A percentile compares a stretch with the other conserved stretches of the same genome.
Conservation (phyloP, 2,113 vertebrate genomes). For the Acinonyx jubatus region DNA sequence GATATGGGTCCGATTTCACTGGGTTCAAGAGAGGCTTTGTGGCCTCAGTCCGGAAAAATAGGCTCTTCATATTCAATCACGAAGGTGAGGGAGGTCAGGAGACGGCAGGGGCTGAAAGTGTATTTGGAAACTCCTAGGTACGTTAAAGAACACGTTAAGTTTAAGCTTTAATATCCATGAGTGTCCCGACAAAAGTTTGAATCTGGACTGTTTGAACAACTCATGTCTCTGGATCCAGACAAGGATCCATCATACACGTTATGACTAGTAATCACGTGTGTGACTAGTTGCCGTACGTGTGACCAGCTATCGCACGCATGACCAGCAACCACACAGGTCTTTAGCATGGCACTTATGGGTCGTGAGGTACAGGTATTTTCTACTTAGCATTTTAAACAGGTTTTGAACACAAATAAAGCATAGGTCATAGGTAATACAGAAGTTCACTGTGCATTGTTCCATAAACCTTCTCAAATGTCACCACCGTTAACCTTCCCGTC, state of each 20-base stretch:
- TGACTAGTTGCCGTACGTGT: not conserved
- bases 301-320: not conserved
- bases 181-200: not conserved
- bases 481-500: not conserved
- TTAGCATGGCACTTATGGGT: not conserved
- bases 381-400: not conserved
- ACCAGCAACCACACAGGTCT: not conserved
- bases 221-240: not conserved
- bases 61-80: accelerated
- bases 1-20: not conserved
- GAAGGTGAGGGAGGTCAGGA: not conserved
- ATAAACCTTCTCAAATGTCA: not conserved
- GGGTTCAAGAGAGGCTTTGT: not conserved
- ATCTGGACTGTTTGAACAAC: not conserved
- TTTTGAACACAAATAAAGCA: not conserved
- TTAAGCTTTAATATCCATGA: not conserved
- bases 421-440: not conserved
- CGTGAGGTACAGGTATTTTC: not conserved
- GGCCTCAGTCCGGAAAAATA: not conserved
- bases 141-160: not conserved
- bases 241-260: not conserved
- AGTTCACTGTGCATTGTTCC: not conserved
- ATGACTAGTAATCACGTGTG: not conserved
- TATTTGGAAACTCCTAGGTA: not conserved
- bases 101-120: not conserved